Conservation (phyloP, 2,888 invertebrate genomes). For the Parthenolecanium corni region DNA sequence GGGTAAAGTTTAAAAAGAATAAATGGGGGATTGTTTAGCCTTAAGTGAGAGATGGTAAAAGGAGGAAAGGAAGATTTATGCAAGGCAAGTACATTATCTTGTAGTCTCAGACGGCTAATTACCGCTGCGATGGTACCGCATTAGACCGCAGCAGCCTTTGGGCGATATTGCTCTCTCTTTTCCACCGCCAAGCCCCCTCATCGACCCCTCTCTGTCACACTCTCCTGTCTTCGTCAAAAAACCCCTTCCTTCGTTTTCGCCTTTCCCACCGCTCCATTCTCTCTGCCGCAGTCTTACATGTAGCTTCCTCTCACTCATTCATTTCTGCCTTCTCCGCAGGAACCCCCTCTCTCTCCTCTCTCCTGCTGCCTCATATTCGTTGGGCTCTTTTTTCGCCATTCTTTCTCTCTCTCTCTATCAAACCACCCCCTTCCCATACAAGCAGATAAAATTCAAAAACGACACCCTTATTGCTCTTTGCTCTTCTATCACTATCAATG, state of each 20-base stretch:
- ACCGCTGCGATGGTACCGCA: conserved; percentile 36
- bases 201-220: neutral
- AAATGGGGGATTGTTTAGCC: conserved; percentile 29
- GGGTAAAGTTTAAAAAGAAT: conserved; percentile 28
- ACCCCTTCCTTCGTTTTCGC: too few species aligned
- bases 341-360: too few species aligned
- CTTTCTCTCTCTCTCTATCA: too few species aligned
- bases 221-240: neutral
- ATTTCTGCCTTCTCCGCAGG: too few species aligned
- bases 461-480: conserved; percentile 28
- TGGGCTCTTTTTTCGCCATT: too few species aligned
- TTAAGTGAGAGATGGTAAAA: conserved; percentile 25
- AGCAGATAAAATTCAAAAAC: conserved; percentile 28
- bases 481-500: conserved; percentile 29
- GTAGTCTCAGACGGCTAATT: conserved; percentile 47
- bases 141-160: conserved; percentile 28
- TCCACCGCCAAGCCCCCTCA: neutral
- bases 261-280: too few species aligned
- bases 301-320: too few species aligned
- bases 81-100: conserved; percentile 46
- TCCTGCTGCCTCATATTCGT: too few species aligned
- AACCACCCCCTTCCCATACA: conserved; percentile 7
- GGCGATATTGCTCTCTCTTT: conserved; percentile 11
- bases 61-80: conserved; percentile 40
- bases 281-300: too few species aligned